Evolutionary conservation across 2,797 vertebrate genomes (phyloP).

Genomic region (Natrix natrix): DNA sequence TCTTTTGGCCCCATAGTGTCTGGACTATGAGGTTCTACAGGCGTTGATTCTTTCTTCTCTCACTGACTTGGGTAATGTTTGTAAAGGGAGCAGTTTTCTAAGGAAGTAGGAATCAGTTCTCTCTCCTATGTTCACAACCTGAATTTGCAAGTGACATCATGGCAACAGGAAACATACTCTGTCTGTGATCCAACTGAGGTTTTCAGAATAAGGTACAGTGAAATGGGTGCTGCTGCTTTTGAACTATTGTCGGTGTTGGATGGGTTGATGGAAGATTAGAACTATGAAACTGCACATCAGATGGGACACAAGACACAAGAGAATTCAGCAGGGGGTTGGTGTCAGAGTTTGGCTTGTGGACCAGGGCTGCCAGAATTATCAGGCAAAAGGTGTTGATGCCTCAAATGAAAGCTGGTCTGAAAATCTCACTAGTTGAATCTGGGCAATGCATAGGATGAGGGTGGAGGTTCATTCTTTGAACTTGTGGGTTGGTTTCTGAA

Average conservation of each 20-base stretch:
- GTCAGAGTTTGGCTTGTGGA: not conserved
- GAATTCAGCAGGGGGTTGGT: not conserved
- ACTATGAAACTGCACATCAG: not conserved
- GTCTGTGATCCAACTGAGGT: not conserved
- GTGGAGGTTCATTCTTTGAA: not conserved
- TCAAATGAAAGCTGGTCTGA: not conserved
- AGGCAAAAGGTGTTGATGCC: not conserved
- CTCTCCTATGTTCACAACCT: not conserved
- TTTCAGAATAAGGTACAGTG: not conserved
- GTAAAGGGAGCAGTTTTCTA: not conserved
- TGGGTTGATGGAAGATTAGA: not conserved
- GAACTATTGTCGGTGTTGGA: not conserved
- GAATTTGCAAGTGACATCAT: not conserved
- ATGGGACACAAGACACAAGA: not conserved
- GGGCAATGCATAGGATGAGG: not conserved
- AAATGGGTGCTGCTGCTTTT: not conserved
- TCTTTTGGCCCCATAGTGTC: not conserved
- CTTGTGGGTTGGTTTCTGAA: not conserved
- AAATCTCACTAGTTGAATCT: not conserved
- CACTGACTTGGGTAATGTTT: not conserved
- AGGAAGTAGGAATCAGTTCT: not conserved
- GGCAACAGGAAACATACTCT: not conserved
- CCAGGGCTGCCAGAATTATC: not conserved
- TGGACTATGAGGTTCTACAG: not conserved
- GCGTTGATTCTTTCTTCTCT: not conserved